Base-by-base conservation (phyloP, 2,888 invertebrate genomes). In the Clostera curtula region DNA sequence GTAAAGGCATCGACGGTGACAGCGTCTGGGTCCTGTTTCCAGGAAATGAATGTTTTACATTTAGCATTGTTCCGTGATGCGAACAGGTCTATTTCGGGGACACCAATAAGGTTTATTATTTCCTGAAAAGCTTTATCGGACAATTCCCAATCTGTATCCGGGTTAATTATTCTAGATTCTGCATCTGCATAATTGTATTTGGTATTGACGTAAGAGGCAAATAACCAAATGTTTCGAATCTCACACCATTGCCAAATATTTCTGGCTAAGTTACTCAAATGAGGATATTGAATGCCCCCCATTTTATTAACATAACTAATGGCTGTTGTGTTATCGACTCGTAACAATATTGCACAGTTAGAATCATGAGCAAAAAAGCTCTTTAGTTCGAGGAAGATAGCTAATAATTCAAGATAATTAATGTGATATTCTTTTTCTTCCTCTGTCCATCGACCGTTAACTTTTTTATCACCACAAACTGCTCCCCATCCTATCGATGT, bases 241-340 rank as follows among this genome's bases (percentile, higher is more conserved):
- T 35, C 28, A 23, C 32, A 32, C 39, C 45, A 36, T 26, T 40
- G 33, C 39, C 43, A 32, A 19, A 43, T 31, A 4, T 2, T 1
- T 24, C 27, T 19, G 3, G 36, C n/a, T 1, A 32, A 4, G 2
- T 40, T 22, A 21, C 31, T 31, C 5, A 40, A 28, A 9, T 40
- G 36, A 4, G 35, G 35, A 8, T 25, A 35, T 10, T 16, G 28
- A 1, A 34, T 32, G 5, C 37, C 32, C 0, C 34, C 37, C 32
- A 34, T 34, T 1, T 34, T 31, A 14, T 41, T 38, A 1, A 38
- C 25, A 9, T 38, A 38, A 13, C 34, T 22, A 5, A 36, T 10
- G 1, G 41, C 37, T 2, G 37, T 40, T 3, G 40, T 40, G 5
- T 40, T 40, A 19, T 38, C 30, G 0, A 42, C 22, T 1, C 39